phyloP scores from a whole-genome alignment of 2,797 vertebrate genomes.

The Anniella stebbinsi region DNA sequence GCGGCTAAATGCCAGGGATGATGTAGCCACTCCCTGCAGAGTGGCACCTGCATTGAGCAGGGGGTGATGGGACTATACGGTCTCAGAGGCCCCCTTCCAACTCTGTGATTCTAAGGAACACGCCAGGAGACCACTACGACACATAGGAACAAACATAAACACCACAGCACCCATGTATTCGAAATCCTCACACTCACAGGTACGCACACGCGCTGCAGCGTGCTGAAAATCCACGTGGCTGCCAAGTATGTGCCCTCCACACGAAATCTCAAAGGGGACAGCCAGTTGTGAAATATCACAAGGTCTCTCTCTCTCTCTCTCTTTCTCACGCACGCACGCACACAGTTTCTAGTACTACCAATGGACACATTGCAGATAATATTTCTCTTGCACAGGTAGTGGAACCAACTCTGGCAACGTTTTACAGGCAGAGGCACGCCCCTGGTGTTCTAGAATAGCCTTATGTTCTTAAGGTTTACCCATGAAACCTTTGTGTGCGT shows the following conservation, averaged over 20 bases:
- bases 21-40: too few relatives aligned
- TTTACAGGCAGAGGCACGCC: neutral
- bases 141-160: neutral
- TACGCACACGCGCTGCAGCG: too few relatives aligned
- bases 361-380: neutral
- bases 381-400: neutral
- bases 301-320: neutral
- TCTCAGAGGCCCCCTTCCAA: too few relatives aligned
- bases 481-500: fast-evolving
- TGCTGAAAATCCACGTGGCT: neutral
- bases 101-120: too few relatives aligned
- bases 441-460: neutral
- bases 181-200: neutral
- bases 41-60: too few relatives aligned
- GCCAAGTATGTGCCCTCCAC: too few relatives aligned
- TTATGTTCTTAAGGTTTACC: neutral
- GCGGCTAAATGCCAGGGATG: too few relatives aligned
- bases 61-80: too few relatives aligned
- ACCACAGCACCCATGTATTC: neutral
- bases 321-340: neutral
- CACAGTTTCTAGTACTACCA: neutral
- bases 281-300: neutral
- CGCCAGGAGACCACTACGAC: neutral
- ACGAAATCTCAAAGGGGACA: neutral
- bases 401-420: too few relatives aligned